Conservation (phyloP, 2,113 vertebrate species). For the Neogobius melanostomus region DNA sequence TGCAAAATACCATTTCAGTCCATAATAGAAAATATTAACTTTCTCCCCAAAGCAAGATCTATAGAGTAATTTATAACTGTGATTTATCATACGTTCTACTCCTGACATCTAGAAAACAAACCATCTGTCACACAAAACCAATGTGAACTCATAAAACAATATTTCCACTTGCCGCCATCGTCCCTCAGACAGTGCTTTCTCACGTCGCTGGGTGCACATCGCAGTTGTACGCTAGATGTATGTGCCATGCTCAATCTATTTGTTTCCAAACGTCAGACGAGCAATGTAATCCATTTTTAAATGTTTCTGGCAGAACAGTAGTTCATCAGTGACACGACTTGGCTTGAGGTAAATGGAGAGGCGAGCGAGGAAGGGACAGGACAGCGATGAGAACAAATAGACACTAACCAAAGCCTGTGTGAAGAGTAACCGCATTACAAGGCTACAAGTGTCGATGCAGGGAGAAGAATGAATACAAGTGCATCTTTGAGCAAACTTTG, state of each 20-base stretch:
- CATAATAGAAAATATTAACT: conserved; percentile 9
- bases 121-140: conserved; percentile 22
- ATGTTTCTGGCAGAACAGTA: conserved; percentile 37
- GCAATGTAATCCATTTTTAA: conserved; percentile 48
- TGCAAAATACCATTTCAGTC: conserved; percentile 8
- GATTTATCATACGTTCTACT: conserved; percentile 4
- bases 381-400: conserved; percentile 13
- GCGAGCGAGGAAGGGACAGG: conserved; percentile 20
- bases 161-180: conserved; percentile 23
- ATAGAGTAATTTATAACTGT: conserved; percentile 17
- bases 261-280: conserved; percentile 49
- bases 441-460: conserved; percentile 3
- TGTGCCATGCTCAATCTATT: conserved; percentile 35
- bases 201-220: conserved; percentile 16
- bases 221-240: conserved; percentile 49
- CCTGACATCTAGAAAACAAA: conserved; percentile 33
- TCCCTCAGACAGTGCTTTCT: conserved; percentile 26
- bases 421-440: conserved; percentile 4
- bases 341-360: conserved; percentile 51
- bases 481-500: too few species aligned
- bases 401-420: neutral
- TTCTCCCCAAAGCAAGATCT: conserved; percentile 4
- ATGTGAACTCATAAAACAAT: conserved; percentile 38
- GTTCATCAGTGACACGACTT: conserved; percentile 51
- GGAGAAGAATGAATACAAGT: neutral